phyloP scores from a whole-genome alignment of 2,888 invertebrate genomes.

The Melinaea marsaeus region DNA sequence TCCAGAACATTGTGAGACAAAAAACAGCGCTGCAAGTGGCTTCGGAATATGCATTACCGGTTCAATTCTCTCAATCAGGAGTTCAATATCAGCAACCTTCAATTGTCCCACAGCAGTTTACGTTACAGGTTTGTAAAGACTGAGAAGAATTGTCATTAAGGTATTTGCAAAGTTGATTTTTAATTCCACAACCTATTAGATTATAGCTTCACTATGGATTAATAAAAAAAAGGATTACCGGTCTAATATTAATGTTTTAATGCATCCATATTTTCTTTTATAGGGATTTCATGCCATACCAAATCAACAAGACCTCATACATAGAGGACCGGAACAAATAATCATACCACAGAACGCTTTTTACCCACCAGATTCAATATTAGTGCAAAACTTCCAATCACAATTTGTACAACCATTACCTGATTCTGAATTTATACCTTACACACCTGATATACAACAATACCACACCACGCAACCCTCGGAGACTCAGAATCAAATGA shows the following conservation, averaged over 20 bases:
- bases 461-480: constrained; percentile 32
- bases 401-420: constrained; percentile 63
- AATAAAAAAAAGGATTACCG: not conserved
- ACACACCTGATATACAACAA: constrained; percentile 50
- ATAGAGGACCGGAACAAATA: constrained; percentile 57
- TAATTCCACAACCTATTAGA: no score
- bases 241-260: not conserved
- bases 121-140: constrained; percentile 47
- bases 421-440: constrained; percentile 65
- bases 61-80: constrained; percentile 59
- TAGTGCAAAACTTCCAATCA: constrained; percentile 65
- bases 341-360: constrained; percentile 63
- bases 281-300: constrained; percentile 53
- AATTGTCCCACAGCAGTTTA: constrained; percentile 53
- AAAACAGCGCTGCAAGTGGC: constrained; percentile 68
- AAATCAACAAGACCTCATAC: constrained; percentile 55
- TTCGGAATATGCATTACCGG: constrained; percentile 60
- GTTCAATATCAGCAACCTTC: constrained; percentile 57
- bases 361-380: constrained; percentile 74
- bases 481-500: constrained; percentile 41
- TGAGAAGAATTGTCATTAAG: not conserved
- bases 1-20: constrained; percentile 60
- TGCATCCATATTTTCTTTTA: constrained; percentile 22
- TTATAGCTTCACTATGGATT: no score
- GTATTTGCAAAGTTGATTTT: not conserved